Evolutionary conservation across 2,113 vertebrate species (phyloP).

Genomic region (Boulengeromyrus knoepffleri): DNA sequence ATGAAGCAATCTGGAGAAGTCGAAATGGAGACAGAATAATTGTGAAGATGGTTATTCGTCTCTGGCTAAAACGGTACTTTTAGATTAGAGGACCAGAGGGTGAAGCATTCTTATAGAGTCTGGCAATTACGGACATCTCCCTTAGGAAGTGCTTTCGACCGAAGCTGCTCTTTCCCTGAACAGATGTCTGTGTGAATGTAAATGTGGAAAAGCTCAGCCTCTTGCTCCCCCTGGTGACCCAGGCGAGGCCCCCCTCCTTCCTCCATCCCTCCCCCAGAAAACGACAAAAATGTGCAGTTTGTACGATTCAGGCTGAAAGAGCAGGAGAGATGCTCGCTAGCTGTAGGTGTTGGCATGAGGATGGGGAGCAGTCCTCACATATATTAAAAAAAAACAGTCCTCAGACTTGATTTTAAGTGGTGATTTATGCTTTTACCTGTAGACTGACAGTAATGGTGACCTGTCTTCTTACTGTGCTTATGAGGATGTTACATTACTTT

Average conservation of each 20-base stretch:
- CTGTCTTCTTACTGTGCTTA: not conserved
- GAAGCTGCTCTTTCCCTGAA: not conserved
- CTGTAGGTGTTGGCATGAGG: not conserved
- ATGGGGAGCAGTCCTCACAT: not conserved
- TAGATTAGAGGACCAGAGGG: not conserved
- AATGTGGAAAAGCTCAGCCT: not conserved
- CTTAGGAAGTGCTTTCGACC: not conserved
- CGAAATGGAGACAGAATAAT: not conserved
- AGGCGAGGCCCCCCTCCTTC: not conserved
- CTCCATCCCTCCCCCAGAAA: not conserved
- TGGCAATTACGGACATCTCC: not conserved
- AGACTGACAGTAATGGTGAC: not conserved
- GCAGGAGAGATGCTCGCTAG: not conserved
- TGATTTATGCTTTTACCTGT: conserved; percentile 1
- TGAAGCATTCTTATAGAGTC: not conserved
- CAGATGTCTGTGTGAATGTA: not conserved
- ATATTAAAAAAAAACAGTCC: not conserved
- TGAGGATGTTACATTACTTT: not conserved
- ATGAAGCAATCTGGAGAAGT: not conserved
- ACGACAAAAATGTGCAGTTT: not conserved
- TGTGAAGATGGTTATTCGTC: not conserved
- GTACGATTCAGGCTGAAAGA: not conserved
- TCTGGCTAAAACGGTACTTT: not conserved
- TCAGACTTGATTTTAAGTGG: not conserved
- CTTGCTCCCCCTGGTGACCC: not conserved